phyloP scores from a whole-genome alignment of 2,113 vertebrate species.

The Sceloporus undulatus region DNA sequence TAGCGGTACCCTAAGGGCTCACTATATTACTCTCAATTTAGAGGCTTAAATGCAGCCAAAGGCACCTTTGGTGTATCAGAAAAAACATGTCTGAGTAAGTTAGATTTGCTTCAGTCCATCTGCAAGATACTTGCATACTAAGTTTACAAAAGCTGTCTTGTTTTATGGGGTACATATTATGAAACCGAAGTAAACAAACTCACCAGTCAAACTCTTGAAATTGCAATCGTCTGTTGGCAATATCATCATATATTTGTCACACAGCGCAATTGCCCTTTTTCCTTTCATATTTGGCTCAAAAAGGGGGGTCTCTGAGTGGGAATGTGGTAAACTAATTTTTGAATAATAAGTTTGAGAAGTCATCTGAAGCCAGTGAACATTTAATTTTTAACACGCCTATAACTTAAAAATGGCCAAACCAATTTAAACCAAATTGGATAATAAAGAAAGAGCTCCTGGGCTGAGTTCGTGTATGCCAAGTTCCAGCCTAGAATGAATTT shows the following conservation, averaged over 20 bases:
- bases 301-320: conserved; percentile 36
- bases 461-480: conserved; percentile 65
- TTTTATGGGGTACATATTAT: accelerated
- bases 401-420: conserved; percentile 73
- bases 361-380: conserved; percentile 71
- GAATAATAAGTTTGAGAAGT: conserved; percentile 60
- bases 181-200: not conserved
- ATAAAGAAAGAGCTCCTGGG: conserved; percentile 75
- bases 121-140: not conserved
- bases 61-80: not conserved
- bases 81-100: not conserved
- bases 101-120: not conserved
- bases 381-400: conserved; percentile 74
- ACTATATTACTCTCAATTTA: not conserved
- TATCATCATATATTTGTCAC: not conserved
- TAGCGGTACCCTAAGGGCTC: too few species aligned
- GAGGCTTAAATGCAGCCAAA: not conserved
- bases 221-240: not conserved
- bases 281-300: conserved; percentile 20
- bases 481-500: conserved; percentile 75
- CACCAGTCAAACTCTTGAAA: not conserved
- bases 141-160: not conserved
- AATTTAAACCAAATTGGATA: conserved; percentile 76
- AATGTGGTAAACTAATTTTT: conserved; percentile 58
- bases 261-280: not conserved